Conservation (phyloP, 2,113 vertebrate species). For the Hystrix cristata region DNA sequence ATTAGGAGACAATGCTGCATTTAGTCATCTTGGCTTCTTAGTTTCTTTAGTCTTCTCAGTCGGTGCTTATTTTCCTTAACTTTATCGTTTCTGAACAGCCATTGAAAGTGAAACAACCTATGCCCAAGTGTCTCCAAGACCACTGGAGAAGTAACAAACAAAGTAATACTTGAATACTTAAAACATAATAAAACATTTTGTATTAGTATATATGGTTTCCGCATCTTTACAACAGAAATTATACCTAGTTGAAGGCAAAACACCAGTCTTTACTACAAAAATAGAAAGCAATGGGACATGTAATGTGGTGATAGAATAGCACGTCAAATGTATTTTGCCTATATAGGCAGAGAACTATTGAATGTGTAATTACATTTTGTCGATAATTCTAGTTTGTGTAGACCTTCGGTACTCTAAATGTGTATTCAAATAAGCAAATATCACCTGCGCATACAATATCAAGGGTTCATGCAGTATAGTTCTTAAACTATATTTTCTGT, state of each 20-base stretch:
- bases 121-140: background rate
- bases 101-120: background rate
- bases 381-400: background rate
- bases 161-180: background rate
- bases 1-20: background rate
- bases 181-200: too few species aligned
- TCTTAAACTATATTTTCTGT: background rate
- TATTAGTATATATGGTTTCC: background rate
- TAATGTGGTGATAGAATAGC: background rate
- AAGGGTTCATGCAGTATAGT: background rate
- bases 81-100: background rate
- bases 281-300: background rate
- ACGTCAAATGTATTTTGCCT: background rate
- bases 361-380: background rate
- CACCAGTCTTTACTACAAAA: background rate
- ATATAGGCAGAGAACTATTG: background rate
- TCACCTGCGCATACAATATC: rapidly evolving
- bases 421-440: background rate
- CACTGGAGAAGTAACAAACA: background rate
- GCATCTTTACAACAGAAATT: background rate
- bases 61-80: background rate
- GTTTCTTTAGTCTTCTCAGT: too few species aligned
- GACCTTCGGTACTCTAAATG: too few species aligned
- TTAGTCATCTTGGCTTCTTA: background rate
- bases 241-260: background rate